Evolutionary conservation across 2,888 invertebrate genomes (phyloP).

Genomic region (Ochropacha duplaris): DNA sequence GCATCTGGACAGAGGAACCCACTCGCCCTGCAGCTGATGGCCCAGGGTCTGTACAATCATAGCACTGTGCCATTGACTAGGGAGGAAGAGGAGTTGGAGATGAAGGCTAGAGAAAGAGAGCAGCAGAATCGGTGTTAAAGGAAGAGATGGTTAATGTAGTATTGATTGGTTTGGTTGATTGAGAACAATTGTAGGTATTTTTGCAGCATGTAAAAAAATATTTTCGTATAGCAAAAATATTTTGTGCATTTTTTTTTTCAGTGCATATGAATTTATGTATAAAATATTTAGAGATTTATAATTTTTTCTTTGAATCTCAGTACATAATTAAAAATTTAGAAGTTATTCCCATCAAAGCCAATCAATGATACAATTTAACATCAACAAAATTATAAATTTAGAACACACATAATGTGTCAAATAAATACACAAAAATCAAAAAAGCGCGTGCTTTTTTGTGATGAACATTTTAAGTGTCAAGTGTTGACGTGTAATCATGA

Average conservation of each 20-base stretch:
- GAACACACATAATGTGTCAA: neutral
- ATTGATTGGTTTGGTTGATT: neutral
- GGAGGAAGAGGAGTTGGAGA: conserved; percentile 88
- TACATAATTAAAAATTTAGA: no score
- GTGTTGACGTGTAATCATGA: neutral
- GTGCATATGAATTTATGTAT: no score
- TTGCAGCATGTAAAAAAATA: no score
- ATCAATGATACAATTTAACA: neutral
- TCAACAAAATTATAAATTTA: neutral
- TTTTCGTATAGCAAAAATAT: no score
- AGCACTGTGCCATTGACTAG: conserved; percentile 84
- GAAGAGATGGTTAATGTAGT: neutral
- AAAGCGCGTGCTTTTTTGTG: neutral
- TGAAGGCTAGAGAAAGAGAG: conserved; percentile 69
- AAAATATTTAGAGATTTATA: no score
- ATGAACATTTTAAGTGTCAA: neutral
- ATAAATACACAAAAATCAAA: neutral
- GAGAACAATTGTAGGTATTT: no score
- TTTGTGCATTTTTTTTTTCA: no score
- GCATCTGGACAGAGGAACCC: conserved; percentile 92
- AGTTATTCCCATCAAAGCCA: neutral
- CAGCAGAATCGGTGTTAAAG: conserved; percentile 62
- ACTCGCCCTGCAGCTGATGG: conserved; percentile 94
- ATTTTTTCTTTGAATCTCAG: no score
- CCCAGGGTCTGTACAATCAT: conserved; percentile 97